Conservation (phyloP, 1,140 invertebrate species). For the Tenebrio molitor region DNA sequence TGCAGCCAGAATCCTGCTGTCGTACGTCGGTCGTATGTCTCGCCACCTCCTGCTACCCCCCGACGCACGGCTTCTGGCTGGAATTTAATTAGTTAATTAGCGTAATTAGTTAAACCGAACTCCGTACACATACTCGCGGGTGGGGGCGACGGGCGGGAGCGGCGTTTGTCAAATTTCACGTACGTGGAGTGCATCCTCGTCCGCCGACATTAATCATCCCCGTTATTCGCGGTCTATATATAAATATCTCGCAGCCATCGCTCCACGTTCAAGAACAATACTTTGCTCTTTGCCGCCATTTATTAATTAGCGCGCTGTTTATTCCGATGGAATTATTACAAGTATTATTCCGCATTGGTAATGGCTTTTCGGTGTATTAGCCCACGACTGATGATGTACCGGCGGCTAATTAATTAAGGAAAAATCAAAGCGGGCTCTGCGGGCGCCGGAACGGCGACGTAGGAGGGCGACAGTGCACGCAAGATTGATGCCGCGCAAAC, state of each 20-base stretch:
- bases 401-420: conserved; percentile 21
- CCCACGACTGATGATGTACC: conserved; percentile 26
- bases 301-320: conserved; percentile 35
- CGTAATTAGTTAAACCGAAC: conserved; percentile 51
- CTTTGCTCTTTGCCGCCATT: conserved; percentile 38
- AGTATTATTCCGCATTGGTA: conserved; percentile 39
- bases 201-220: conserved; percentile 25
- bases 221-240: conserved; percentile 28
- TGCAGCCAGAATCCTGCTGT: conserved; percentile 37
- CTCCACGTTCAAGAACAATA: conserved; percentile 37
- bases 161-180: conserved; percentile 33
- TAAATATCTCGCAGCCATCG: conserved; percentile 36
- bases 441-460: no score
- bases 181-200: conserved; percentile 26
- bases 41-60: conserved; percentile 29
- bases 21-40: conserved; percentile 41
- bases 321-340: conserved; percentile 33
- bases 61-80: conserved; percentile 29
- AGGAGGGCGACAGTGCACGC: no score
- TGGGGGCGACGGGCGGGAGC: not conserved
- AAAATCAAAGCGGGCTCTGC: conserved; percentile 9
- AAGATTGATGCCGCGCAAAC: no score
- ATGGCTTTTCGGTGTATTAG: conserved; percentile 39
- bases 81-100: conserved; percentile 56
- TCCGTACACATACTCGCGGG: conserved; percentile 31